Base-by-base conservation (phyloP, 1,140 invertebrate genomes). In the Dendrolimus punctatus region DNA sequence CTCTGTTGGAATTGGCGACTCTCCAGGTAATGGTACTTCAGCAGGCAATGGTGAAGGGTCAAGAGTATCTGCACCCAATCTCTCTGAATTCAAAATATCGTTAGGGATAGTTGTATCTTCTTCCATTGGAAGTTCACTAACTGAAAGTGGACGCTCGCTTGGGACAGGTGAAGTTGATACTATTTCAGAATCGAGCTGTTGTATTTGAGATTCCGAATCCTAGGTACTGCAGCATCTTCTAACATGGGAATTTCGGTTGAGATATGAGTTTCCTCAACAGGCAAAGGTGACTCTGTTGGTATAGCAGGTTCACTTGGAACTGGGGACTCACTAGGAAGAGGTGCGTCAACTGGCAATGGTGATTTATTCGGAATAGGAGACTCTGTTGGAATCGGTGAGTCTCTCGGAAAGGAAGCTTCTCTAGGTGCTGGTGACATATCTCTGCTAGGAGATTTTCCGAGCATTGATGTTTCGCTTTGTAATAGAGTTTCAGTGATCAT, bases 1-100 rank as follows among this genome's bases (percentile, higher is more conserved):
- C 23, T 54, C 45, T 6, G 6, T 44, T 2, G 68, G 72, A 45
- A 69, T 44, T 4, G 67, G 64, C 3, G 66, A 71, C 41, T 70
- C 63, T 42, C 53, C 44, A 39, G 67, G 62, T 43, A 64, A 46
- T 9, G 57, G 59, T n/a, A 60, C 55, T 38, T 66, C 66, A 0
- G 56, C 60, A 4, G 58, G 62, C 39, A 58, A 37, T n/a, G 55
- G 61, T 0, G 61, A 57, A 5, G 44, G 41, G 0, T 36, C 51
- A 0, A 36, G 55, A 1, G 23, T 4, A 4, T 40, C n/a, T 0
- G 23, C 6, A 23, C 23, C 23, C 23, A 3, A 23, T 23, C 23
- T 23, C 23, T 23, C 23, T 23, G 23, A 2, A 23, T 23, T 3
- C 23, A 23, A 23, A 23, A 23, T 23, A 23, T 23, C 23, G 23